Percentiles rank a stretch among this genome's conserved stretches.
Conservation (phyloP, 2,888 invertebrate species). For the Brachypalpus laphriformis region DNA sequence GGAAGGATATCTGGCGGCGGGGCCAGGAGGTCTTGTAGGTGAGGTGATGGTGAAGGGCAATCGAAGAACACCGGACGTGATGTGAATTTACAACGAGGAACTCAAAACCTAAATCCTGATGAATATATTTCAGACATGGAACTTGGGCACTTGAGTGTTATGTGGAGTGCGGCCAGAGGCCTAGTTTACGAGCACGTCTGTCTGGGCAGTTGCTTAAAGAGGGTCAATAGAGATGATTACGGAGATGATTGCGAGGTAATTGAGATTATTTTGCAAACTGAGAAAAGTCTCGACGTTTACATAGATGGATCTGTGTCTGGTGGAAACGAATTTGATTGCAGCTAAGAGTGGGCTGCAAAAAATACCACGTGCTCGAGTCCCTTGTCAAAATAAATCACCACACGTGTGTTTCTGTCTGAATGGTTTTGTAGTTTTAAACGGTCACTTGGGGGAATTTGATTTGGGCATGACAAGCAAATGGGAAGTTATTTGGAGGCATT, state of each 20-base stretch:
- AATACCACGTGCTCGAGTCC: neutral
- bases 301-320: neutral
- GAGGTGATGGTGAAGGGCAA: neutral
- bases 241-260: slow-evolving; percentile 41
- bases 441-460: neutral
- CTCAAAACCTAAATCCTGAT: neutral
- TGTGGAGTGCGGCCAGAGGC: too few relatives aligned
- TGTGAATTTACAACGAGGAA: slow-evolving; percentile 15
- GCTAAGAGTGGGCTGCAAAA: neutral
- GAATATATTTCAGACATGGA: neutral
- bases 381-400: neutral
- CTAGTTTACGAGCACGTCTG: neutral
- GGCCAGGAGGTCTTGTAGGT: neutral
- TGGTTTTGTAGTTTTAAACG: neutral
- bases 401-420: neutral
- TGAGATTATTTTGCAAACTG: slow-evolving; percentile 41
- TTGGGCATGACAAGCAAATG: too few relatives aligned
- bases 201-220: slow-evolving; percentile 33
- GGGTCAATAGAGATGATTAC: slow-evolving; percentile 43
- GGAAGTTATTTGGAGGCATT: too few relatives aligned
- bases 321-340: neutral
- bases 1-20: neutral
- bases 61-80: neutral
- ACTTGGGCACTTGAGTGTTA: too few relatives aligned
- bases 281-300: neutral